Evolutionary conservation across 1,140 invertebrate species (phyloP).

Genomic region (Lepidurus couesii): DNA sequence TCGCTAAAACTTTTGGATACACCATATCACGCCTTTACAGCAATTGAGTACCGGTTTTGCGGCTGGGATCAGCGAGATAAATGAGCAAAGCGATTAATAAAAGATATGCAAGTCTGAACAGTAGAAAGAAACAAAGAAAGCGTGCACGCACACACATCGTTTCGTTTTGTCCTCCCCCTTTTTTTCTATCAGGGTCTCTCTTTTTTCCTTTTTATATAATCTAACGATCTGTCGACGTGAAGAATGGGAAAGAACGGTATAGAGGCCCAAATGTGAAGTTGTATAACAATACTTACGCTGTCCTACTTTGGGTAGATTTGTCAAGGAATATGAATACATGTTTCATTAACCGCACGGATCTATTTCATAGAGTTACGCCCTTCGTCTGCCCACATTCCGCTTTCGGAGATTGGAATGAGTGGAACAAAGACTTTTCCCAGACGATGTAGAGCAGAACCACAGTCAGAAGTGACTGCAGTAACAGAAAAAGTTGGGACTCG

Average conservation of each 20-base stretch:
- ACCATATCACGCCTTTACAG: not conserved
- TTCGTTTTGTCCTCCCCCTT: not conserved
- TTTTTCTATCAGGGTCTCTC: not conserved
- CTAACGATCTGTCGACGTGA: not conserved
- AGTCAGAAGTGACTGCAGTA: not conserved
- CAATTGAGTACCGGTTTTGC: not conserved
- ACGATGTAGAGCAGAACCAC: not conserved
- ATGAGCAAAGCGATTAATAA: not conserved
- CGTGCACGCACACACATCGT: not conserved
- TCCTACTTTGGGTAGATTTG: not conserved
- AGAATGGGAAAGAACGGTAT: not conserved
- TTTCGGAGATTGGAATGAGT: not conserved
- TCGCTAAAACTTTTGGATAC: too few species aligned
- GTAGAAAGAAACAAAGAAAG: not conserved
- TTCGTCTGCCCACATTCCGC: not conserved
- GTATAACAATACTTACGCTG: not conserved
- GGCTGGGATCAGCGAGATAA: not conserved
- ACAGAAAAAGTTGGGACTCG: not conserved
- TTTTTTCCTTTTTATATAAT: not conserved
- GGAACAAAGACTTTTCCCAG: not conserved
- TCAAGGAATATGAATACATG: constrained; percentile 9
- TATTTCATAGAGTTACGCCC: constrained; percentile 6
- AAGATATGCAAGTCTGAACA: not conserved
- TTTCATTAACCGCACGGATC: not conserved
- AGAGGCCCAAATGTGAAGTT: not conserved